These are phyloP conservation scores for Salmo trutta DNA, from an alignment of 2,797 vertebrate genomes.

Conservation along the genomic window DNA sequence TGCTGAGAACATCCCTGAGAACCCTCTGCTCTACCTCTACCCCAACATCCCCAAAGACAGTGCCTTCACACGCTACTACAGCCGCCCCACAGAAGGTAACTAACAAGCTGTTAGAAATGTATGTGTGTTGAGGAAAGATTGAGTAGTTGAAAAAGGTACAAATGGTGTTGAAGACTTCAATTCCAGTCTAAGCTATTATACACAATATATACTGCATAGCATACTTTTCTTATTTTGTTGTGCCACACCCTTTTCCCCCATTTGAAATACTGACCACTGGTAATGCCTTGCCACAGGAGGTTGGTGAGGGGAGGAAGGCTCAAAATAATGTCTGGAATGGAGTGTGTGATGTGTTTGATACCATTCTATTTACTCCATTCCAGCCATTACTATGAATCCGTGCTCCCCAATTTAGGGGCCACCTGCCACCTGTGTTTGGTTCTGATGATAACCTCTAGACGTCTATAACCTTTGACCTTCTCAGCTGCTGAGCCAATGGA, in stretches of 20 bases:
- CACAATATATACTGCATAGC: background rate
- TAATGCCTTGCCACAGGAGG: background rate
- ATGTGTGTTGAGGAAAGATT: too few species aligned
- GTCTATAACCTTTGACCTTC: slow-evolving; percentile 7
- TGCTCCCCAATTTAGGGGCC: too few species aligned
- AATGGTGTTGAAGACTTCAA: background rate
- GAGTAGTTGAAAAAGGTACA: too few species aligned
- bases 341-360: too few species aligned
- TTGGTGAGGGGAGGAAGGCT: too few species aligned
- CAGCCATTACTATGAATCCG: too few species aligned
- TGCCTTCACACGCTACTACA: slow-evolving; percentile 94
- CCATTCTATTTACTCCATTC: too few species aligned
- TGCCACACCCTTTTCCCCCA: background rate
- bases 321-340: too few species aligned
- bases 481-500: slow-evolving; percentile 91
- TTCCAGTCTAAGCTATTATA: background rate
- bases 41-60: slow-evolving; percentile 89
- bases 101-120: too few species aligned
- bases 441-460: background rate
- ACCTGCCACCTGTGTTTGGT: too few species aligned
- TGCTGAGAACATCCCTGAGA: slow-evolving; percentile 93
- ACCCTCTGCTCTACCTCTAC: slow-evolving; percentile 91
- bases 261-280: background rate
- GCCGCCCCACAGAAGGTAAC: slow-evolving; percentile 88
- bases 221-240: background rate